Conservation (phyloP, 2,888 invertebrate species). For the Lamproptera curius region DNA sequence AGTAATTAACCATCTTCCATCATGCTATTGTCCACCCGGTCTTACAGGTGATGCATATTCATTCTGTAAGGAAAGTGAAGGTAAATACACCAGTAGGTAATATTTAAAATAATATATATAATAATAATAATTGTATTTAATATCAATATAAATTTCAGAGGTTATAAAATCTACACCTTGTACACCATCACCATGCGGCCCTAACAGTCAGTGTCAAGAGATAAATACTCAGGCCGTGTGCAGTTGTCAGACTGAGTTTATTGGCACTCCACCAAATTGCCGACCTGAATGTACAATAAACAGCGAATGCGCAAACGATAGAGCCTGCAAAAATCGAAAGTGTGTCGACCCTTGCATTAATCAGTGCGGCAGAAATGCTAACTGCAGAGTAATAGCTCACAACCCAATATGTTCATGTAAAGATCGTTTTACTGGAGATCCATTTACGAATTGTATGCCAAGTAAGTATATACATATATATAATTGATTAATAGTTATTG, state of each 20-base stretch:
- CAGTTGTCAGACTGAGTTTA: conserved; percentile 83
- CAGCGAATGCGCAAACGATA: conserved; percentile 86
- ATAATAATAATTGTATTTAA: background rate
- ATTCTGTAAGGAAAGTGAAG: conserved; percentile 75
- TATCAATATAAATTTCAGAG: conserved; percentile 41
- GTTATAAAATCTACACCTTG: conserved; percentile 72
- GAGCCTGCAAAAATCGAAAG: conserved; percentile 86
- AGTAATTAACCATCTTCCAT: conserved; percentile 86
- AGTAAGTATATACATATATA: conserved; percentile 47
- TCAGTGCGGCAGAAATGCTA: conserved; percentile 87
- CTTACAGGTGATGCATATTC: conserved; percentile 85
- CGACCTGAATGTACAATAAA: conserved; percentile 90
- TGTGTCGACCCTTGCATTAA: conserved; percentile 89
- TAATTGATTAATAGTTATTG: no score
- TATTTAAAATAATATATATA: conserved; percentile 1
- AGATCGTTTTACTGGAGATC: conserved; percentile 86
- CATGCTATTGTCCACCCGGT: conserved; percentile 83
- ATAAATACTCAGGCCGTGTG: conserved; percentile 83
- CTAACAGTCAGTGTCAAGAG: conserved; percentile 86
- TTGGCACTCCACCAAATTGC: conserved; percentile 88
- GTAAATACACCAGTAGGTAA: conserved; percentile 36
- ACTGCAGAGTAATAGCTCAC: conserved; percentile 89
- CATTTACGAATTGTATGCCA: conserved; percentile 80
- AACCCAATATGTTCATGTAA: conserved; percentile 90
- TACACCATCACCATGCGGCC: conserved; percentile 87